These are phyloP conservation scores for Aviceda subcristata DNA, from an alignment of 2,113 vertebrate genomes.

Conservation along the genomic window DNA sequence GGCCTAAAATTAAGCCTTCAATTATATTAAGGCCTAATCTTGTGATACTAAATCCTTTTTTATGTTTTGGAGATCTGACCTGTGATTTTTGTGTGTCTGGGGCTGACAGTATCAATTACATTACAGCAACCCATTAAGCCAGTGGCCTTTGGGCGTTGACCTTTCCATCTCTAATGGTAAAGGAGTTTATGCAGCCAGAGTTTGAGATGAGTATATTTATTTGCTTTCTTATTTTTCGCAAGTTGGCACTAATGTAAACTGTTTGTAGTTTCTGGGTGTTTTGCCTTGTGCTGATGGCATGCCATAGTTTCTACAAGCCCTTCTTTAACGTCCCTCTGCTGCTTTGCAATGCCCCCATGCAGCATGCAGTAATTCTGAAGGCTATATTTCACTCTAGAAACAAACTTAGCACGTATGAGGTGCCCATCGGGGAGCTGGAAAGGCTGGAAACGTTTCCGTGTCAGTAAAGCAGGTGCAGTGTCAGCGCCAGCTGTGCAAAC, in stretches of 20 bases:
- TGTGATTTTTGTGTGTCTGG: neutral
- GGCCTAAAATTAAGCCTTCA: constrained; percentile 36
- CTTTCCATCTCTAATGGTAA: neutral
- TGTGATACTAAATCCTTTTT: constrained; percentile 1
- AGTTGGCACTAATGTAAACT: neutral
- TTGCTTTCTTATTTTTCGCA: neutral
- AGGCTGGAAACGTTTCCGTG: neutral
- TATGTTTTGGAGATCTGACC: neutral
- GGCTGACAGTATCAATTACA: constrained; percentile 8
- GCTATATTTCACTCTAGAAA: neutral
- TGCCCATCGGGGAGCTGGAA: neutral
- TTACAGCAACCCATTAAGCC: neutral
- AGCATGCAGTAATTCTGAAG: neutral
- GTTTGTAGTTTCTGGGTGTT: neutral
- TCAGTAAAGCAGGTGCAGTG: neutral
- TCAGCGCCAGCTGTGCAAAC: neutral
- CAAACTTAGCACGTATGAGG: accelerated
- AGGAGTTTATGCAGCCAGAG: neutral
- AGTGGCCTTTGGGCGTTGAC: neutral
- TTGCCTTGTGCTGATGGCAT: neutral
- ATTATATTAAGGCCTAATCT: constrained; percentile 18
- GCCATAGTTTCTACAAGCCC: neutral
- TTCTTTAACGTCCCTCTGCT: accelerated
- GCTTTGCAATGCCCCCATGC: neutral
- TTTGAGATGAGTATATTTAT: neutral